A percentile compares a stretch with the other conserved stretches of the same genome.
Evolutionary conservation across 2,797 vertebrate species (phyloP).

Genomic region (Macropus fuliginosus): DNA sequence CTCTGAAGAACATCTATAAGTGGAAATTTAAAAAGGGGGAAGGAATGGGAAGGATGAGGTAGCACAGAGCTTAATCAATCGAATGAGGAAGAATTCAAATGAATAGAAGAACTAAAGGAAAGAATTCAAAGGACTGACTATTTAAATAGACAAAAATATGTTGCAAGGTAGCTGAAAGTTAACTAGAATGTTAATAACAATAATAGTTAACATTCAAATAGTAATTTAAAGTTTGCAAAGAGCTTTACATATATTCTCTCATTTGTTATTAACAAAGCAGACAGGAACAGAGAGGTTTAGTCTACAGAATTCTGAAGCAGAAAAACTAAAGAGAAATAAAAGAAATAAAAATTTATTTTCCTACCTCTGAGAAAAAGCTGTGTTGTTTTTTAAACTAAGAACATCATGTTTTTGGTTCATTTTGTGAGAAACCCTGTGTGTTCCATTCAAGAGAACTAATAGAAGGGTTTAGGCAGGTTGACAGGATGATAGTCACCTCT

Average conservation of each 20-base stretch:
- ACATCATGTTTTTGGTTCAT: not conserved
- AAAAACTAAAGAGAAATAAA: not conserved
- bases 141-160: conserved; percentile 40
- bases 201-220: not conserved
- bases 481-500: not conserved
- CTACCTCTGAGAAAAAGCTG: not conserved
- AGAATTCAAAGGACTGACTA: conserved; percentile 13
- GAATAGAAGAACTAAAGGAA: conserved; percentile 23
- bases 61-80: not conserved
- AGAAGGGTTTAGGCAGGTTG: not conserved
- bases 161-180: not conserved
- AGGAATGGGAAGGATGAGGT: not conserved
- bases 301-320: not conserved
- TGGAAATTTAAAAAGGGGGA: not conserved
- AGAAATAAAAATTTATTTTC: not conserved
- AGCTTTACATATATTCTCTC: not conserved
- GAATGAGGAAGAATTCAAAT: not conserved
- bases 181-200: not conserved
- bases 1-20: conserved; percentile 10
- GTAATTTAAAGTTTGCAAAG: not conserved
- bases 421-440: not conserved
- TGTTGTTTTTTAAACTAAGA: not conserved
- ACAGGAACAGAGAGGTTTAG: no score
- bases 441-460: not conserved
- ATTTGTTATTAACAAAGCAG: not conserved